phyloP scores from a whole-genome alignment of 2,888 invertebrate genomes.

The Trimorus sp. region DNA sequence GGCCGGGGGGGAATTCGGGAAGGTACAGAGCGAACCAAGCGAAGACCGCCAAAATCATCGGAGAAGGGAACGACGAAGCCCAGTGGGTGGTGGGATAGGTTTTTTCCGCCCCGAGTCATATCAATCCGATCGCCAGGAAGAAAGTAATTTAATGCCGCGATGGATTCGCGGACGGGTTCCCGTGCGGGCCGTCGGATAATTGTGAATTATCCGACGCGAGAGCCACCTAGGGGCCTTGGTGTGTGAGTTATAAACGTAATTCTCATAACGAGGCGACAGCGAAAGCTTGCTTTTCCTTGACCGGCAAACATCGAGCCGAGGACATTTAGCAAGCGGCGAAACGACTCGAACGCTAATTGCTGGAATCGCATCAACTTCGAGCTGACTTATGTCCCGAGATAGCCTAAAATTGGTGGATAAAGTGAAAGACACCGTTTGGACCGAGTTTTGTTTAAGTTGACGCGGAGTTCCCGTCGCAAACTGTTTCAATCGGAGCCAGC shows the following conservation, averaged over 20 bases:
- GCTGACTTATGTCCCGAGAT: not conserved
- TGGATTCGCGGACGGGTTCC: conserved; percentile 36
- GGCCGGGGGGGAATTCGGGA: too few relatives aligned
- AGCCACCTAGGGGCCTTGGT: conserved; percentile 15
- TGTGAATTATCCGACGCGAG: conserved; percentile 17
- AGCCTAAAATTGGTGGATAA: too few relatives aligned
- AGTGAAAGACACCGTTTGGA: too few relatives aligned
- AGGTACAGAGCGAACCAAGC: too few relatives aligned
- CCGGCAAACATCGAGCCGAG: not conserved
- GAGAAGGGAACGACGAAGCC: conserved; percentile 69
- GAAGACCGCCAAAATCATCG: too few relatives aligned
- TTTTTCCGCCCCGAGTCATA: conserved; percentile 28
- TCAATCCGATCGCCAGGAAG: conserved; percentile 41
- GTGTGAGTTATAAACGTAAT: conserved; percentile 32
- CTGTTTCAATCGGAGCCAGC: too few relatives aligned
- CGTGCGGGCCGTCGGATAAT: conserved; percentile 30
- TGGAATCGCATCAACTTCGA: too few relatives aligned
- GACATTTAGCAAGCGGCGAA: not conserved
- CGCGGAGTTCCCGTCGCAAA: too few relatives aligned
- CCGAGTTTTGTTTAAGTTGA: too few relatives aligned
- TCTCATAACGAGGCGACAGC: conserved; percentile 21
- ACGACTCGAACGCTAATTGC: too few relatives aligned
- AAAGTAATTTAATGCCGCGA: conserved; percentile 40
- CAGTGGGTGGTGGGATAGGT: conserved; percentile 20
- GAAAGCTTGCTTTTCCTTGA: conserved; percentile 14